A percentile compares a stretch with the other conserved stretches of the same genome.
Conservation (phyloP, 2,113 vertebrate species). For the Oophaga pumilio region DNA sequence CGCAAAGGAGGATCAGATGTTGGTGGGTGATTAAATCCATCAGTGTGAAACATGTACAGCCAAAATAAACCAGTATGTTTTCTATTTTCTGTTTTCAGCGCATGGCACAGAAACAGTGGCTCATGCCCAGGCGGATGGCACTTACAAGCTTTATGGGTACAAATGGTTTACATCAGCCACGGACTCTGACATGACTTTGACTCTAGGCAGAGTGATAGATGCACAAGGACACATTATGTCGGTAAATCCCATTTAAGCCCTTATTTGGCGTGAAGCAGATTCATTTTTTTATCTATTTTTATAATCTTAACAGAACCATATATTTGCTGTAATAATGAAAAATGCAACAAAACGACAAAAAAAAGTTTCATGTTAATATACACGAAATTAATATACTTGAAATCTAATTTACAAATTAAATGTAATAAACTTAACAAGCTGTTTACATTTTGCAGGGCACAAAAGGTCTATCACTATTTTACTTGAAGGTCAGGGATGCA, state of each 20-base stretch:
- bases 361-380: not conserved
- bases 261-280: not conserved
- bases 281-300: not conserved
- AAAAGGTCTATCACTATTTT: slow-evolving; percentile 83
- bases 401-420: not conserved
- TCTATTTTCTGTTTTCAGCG: slow-evolving; percentile 63
- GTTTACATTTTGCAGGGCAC: slow-evolving; percentile 70
- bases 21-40: slow-evolving; percentile 68
- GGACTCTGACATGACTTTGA: slow-evolving; percentile 82
- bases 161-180: slow-evolving; percentile 89
- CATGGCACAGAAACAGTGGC: slow-evolving; percentile 80
- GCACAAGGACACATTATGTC: slow-evolving; percentile 68
- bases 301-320: not conserved
- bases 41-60: not conserved
- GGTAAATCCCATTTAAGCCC: slow-evolving; percentile 58
- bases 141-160: slow-evolving; percentile 78
- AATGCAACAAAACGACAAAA: not conserved
- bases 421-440: not conserved
- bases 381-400: not conserved
- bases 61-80: not conserved
- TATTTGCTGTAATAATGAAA: not conserved
- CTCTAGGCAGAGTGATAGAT: slow-evolving; percentile 77
- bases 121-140: slow-evolving; percentile 74
- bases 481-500: slow-evolving; percentile 73
- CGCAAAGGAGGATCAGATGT: slow-evolving; percentile 86